phyloP scores from a whole-genome alignment of 2,113 vertebrate genomes.

The Dendrocopos noguchii region DNA sequence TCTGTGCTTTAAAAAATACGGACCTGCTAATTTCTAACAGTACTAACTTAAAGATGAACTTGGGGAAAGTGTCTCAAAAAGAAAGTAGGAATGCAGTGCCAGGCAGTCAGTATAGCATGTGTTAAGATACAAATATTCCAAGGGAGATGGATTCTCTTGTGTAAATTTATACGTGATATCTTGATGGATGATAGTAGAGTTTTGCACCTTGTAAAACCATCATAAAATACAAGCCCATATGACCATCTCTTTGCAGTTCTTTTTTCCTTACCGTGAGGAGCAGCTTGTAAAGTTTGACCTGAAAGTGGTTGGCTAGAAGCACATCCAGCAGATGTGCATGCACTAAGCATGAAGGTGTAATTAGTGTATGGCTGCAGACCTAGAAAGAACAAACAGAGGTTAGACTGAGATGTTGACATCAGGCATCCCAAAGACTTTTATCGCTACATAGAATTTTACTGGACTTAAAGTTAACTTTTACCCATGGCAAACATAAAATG shows the following conservation, averaged over 20 bases:
- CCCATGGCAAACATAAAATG: not conserved
- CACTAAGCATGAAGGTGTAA: conserved; percentile 86
- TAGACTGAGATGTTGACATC: conserved; percentile 22
- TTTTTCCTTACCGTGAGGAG: conserved; percentile 80
- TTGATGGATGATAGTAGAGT: not conserved
- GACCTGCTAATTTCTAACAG: not conserved
- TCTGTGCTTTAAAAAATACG: not conserved
- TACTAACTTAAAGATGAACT: not conserved
- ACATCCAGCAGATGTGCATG: conserved; percentile 88
- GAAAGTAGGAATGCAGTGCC: not conserved
- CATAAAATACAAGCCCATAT: not conserved
- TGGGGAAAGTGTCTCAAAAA: not conserved
- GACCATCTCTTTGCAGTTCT: not conserved
- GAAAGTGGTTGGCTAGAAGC: conserved; percentile 81
- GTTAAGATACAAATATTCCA: not conserved
- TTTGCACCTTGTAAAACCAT: conserved; percentile 4
- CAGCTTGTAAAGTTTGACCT: conserved; percentile 87
- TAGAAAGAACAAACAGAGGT: conserved; percentile 63
- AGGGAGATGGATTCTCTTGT: not conserved
- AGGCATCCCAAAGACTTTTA: not conserved
- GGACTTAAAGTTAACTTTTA: not conserved
- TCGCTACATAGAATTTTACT: not conserved
- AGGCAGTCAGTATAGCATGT: not conserved
- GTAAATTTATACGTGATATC: not conserved
- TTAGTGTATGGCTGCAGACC: conserved; percentile 86